Evolutionary conservation across 2,113 vertebrate species (phyloP).

Genomic region (Stegostoma tigrinum): DNA sequence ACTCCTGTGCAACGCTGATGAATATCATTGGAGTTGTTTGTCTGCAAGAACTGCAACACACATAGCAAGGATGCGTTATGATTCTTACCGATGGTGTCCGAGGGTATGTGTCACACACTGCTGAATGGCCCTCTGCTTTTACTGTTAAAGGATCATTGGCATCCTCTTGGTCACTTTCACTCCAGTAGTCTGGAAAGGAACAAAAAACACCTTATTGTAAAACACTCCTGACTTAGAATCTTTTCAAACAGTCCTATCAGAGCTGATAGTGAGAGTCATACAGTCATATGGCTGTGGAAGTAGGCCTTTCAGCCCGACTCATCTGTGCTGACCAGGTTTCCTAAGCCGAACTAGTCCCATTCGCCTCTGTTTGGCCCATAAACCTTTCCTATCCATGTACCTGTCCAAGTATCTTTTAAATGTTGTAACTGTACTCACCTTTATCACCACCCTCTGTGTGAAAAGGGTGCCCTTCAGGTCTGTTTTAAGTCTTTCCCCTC

Average conservation of each 20-base stretch:
- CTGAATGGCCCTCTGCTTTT: constrained; percentile 73
- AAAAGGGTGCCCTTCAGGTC: no score
- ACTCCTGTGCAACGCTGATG: not conserved
- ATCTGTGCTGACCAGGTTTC: no score
- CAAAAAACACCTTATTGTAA: constrained; percentile 32
- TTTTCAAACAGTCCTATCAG: not conserved
- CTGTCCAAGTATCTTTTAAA: no score
- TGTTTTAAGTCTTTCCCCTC: no score
- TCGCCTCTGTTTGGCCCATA: no score
- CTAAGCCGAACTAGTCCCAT: no score
- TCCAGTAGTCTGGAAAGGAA: constrained; percentile 78
- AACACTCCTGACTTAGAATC: not conserved
- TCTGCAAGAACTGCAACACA: not conserved
- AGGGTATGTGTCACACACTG: constrained; percentile 70
- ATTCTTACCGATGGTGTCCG: constrained; percentile 75
- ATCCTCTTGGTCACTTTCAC: constrained; percentile 86
- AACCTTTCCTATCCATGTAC: no score
- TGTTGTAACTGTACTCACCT: no score
- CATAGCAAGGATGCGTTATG: not conserved
- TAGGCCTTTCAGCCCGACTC: no score
- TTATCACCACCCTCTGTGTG: no score
- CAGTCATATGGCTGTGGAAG: no score
- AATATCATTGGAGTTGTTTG: not conserved
- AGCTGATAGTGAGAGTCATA: not conserved
- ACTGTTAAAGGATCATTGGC: constrained; percentile 76